These are phyloP conservation scores for Apostichopus japonicus DNA, from an alignment of 35 echinoderm and acorn worm genomes.

Conservation along the genomic window DNA sequence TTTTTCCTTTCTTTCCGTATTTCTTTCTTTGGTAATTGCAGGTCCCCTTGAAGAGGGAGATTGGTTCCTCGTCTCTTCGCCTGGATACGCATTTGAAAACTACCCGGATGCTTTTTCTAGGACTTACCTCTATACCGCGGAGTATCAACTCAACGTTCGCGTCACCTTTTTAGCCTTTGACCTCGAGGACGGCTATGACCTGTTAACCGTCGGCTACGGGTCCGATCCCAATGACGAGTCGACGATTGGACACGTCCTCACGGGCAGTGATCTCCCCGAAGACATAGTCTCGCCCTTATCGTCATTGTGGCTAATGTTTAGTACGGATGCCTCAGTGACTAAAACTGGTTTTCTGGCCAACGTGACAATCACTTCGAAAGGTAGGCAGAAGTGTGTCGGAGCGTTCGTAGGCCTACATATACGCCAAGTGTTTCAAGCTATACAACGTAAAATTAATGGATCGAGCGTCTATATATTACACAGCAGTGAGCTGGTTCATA, in stretches of 20 bases:
- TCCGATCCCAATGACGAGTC: neutral
- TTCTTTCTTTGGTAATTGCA: too few relatives aligned
- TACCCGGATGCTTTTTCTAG: neutral
- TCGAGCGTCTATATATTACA: too few relatives aligned
- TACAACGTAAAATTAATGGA: too few relatives aligned
- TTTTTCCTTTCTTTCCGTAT: too few relatives aligned
- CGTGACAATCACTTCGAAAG: conserved; percentile 4
- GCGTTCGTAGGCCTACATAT: too few relatives aligned
- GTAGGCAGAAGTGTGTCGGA: neutral
- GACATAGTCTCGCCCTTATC: conserved; percentile 3
- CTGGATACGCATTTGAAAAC: neutral
- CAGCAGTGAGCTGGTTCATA: too few relatives aligned
- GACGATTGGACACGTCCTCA: neutral
- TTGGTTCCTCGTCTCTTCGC: neutral
- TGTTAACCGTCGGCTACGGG: conserved; percentile 21
- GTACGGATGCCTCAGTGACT: neutral
- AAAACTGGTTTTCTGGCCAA: conserved; percentile 10
- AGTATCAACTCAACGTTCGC: neutral
- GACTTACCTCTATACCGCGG: neutral
- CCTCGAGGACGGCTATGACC: conserved; percentile 16
- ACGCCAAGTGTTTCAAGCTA: too few relatives aligned
- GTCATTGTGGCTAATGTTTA: conserved; percentile 27
- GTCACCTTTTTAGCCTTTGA: neutral
- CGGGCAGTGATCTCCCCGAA: neutral
- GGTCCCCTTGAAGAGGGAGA: neutral